Conservation (phyloP, 2,888 invertebrate species). For the Hirtodrosophila trivittata region DNA sequence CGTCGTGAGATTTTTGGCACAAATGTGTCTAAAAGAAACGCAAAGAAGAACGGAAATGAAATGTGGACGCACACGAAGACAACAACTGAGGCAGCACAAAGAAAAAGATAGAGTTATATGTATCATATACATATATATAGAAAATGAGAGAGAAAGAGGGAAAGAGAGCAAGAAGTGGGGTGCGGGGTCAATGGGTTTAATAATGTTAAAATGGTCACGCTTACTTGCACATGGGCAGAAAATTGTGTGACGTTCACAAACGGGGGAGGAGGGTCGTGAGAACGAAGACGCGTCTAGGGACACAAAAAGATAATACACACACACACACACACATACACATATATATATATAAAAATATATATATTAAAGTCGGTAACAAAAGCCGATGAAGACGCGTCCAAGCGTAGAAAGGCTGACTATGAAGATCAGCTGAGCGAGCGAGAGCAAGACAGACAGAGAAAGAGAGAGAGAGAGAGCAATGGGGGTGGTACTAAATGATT, state of each 20-base stretch:
- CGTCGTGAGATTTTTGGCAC: conserved; percentile 57
- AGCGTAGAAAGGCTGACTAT: conserved; percentile 36
- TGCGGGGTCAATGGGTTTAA: conserved; percentile 33
- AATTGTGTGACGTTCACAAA: conserved; percentile 32
- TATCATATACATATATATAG: too few relatives aligned
- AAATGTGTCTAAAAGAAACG: conserved; percentile 33
- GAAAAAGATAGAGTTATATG: not conserved
- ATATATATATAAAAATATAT: too few relatives aligned
- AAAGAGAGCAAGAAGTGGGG: not conserved
- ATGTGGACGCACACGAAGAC: conserved; percentile 62
- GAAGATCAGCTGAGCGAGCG: conserved; percentile 4
- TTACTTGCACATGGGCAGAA: conserved; percentile 62
- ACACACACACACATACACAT: not conserved
- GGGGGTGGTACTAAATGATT: conserved; percentile 43
- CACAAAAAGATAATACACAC: too few relatives aligned
- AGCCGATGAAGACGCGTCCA: conserved; percentile 37
- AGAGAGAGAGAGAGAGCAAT: conserved; percentile 5
- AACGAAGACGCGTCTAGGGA: conserved; percentile 40
- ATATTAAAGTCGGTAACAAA: too few relatives aligned
- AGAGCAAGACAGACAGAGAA: not conserved
- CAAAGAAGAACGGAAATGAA: conserved; percentile 66
- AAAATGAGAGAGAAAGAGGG: not conserved
- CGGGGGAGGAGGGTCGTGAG: conserved; percentile 42
- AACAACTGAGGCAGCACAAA: conserved; percentile 8
- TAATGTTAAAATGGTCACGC: conserved; percentile 73